phyloP scores from a whole-genome alignment of 2,888 invertebrate genomes.

The Brachypalpus laphriformis region DNA sequence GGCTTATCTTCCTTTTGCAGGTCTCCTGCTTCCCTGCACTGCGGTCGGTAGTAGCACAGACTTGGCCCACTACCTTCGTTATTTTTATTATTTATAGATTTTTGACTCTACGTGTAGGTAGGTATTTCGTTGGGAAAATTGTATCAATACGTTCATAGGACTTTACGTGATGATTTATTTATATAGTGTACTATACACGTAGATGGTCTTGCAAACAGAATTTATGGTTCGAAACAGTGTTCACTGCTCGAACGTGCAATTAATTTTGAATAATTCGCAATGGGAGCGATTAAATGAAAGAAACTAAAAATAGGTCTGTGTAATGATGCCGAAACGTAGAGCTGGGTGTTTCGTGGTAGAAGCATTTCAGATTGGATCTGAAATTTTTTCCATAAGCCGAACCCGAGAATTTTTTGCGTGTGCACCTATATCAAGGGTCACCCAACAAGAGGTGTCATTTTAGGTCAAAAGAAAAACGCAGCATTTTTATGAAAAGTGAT shows the following conservation, averaged over 20 bases:
- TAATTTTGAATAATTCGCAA: constrained; percentile 37
- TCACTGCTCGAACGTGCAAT: constrained; percentile 29
- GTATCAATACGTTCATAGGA: constrained; percentile 59
- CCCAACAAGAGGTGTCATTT: too few relatives aligned
- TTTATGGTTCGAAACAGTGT: constrained; percentile 31
- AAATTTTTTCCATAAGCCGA: not conserved
- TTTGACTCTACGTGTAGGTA: constrained; percentile 28
- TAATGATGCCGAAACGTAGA: not conserved
- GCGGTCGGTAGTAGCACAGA: constrained; percentile 34
- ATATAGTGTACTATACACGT: constrained; percentile 9
- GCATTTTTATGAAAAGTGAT: too few relatives aligned
- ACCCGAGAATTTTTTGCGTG: too few relatives aligned
- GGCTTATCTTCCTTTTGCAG: constrained; percentile 79
- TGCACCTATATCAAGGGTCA: too few relatives aligned
- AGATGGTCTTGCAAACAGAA: constrained; percentile 20
- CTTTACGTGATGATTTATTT: constrained; percentile 69
- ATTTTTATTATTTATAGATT: constrained; percentile 72
- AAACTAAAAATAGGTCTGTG: not conserved
- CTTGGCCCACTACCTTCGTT: constrained; percentile 72
- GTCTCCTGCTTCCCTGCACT: constrained; percentile 57
- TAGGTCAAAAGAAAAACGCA: too few relatives aligned
- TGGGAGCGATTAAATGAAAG: not conserved
- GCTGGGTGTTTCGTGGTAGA: not conserved
- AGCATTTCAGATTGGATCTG: too few relatives aligned
- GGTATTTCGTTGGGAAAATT: constrained; percentile 21